These are phyloP conservation scores for Escarpia spicata DNA, from an alignment of 2,888 invertebrate species.

Conservation along the genomic window DNA sequence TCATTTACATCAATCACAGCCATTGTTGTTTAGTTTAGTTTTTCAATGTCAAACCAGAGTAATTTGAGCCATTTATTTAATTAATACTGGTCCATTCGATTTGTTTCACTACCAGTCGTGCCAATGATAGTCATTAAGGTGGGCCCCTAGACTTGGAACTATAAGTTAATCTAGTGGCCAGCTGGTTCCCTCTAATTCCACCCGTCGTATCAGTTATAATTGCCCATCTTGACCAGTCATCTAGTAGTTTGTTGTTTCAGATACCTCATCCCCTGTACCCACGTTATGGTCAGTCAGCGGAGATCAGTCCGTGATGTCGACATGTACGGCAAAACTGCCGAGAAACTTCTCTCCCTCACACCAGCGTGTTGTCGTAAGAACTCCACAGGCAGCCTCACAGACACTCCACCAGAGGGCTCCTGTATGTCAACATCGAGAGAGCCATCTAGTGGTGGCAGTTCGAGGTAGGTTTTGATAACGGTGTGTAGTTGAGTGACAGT, in stretches of 20 bases:
- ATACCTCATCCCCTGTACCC: constrained; percentile 82
- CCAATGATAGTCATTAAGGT: no score
- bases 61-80: no score
- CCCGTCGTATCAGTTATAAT: no score
- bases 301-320: constrained; percentile 77
- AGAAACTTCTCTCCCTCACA: constrained; percentile 79
- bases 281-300: constrained; percentile 84
- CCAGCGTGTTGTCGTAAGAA: constrained; percentile 70
- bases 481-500: neutral
- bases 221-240: no score
- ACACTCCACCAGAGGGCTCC: constrained; percentile 37
- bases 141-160: no score
- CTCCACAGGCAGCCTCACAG: constrained; percentile 31
- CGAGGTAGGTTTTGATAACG: constrained; percentile 25
- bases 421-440: constrained; percentile 27
- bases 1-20: no score
- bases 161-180: no score
- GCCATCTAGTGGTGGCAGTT: constrained; percentile 31
- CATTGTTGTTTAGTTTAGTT: no score
- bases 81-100: no score
- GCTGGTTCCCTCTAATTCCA: no score
- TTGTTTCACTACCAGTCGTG: no score
- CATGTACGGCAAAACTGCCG: constrained; percentile 78
- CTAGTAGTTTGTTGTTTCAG: constrained; percentile 64
- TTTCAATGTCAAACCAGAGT: no score